Percentiles rank a stretch among this genome's conserved stretches.
phyloP scores from a whole-genome alignment of 2,797 vertebrate species.

The Chaetodon trifasciatus region DNA sequence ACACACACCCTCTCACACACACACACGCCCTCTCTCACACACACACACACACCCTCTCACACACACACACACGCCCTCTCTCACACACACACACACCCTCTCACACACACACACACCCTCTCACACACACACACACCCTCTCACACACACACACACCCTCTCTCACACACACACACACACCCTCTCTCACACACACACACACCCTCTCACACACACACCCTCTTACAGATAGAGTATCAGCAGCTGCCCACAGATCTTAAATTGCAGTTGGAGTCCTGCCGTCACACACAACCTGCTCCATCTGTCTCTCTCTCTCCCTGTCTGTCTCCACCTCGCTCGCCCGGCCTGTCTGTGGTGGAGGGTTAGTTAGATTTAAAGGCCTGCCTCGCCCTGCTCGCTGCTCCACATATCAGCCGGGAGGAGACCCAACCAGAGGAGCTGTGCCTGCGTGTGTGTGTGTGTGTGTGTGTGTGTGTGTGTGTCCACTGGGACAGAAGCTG shows the following conservation, averaged over 20 bases:
- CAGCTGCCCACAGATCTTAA: slow-evolving; percentile 39
- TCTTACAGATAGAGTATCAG: slow-evolving; percentile 13
- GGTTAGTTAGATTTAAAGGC: slow-evolving; percentile 66
- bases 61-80: too few relatives aligned
- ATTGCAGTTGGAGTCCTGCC: slow-evolving; percentile 16
- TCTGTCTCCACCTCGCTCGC: not conserved
- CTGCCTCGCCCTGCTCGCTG: slow-evolving; percentile 38
- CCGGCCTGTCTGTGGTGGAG: slow-evolving; percentile 22
- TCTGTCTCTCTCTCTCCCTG: slow-evolving; percentile 32
- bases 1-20: not conserved
- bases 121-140: too few relatives aligned
- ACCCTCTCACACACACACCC: too few relatives aligned
- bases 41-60: too few relatives aligned
- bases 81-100: too few relatives aligned
- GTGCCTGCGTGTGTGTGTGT: not conserved
- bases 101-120: slow-evolving; percentile 4
- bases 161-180: not conserved
- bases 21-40: not conserved
- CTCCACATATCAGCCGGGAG: slow-evolving; percentile 56
- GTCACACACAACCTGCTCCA: slow-evolving; percentile 12
- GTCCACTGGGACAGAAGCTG: slow-evolving; percentile 9
- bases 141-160: too few relatives aligned
- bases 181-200: not conserved
- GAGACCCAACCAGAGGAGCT: slow-evolving; percentile 24
- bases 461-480: slow-evolving; percentile 1